Evolutionary conservation across 1,140 invertebrate species (phyloP).

Genomic region (Apis laboriosa): DNA sequence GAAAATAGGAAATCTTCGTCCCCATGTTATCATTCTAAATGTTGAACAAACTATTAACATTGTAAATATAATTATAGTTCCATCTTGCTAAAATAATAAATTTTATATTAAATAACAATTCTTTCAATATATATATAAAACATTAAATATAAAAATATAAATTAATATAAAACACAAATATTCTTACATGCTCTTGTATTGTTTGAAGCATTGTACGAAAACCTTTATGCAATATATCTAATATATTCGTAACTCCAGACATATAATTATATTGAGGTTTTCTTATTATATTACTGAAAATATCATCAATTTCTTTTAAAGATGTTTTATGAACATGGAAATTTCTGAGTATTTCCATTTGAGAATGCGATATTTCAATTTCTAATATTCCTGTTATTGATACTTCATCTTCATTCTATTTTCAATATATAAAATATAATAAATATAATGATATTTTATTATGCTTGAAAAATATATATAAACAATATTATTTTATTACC

Average conservation of each 20-base stretch:
- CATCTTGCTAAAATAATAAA: conserved; percentile 63
- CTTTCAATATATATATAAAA: not conserved
- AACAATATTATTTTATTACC: conserved; percentile 42
- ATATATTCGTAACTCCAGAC: conserved; percentile 19
- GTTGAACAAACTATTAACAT: conserved; percentile 48
- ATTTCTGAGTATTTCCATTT: conserved; percentile 64
- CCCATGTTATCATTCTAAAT: conserved; percentile 46
- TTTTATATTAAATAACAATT: not conserved
- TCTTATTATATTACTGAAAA: conserved; percentile 64
- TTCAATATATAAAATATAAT: conserved; percentile 1
- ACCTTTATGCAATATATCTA: conserved; percentile 30
- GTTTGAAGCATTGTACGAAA: not conserved
- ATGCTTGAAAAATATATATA: not conserved
- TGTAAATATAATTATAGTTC: conserved; percentile 37
- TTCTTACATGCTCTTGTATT: conserved; percentile 60
- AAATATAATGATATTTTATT: not conserved
- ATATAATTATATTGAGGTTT: conserved; percentile 42
- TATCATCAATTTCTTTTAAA: conserved; percentile 68
- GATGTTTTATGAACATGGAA: conserved; percentile 62
- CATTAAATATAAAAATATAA: not conserved
- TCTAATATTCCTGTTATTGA: conserved; percentile 57
- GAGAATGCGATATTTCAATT: conserved; percentile 57
- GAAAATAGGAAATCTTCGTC: conserved; percentile 55
- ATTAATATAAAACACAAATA: conserved; percentile 9
- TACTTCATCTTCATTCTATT: conserved; percentile 57